Evolutionary conservation across 2,888 invertebrate species (phyloP), one percentile per base, ranked within the genome.

Genomic region (Dynastes tityus): DNA sequence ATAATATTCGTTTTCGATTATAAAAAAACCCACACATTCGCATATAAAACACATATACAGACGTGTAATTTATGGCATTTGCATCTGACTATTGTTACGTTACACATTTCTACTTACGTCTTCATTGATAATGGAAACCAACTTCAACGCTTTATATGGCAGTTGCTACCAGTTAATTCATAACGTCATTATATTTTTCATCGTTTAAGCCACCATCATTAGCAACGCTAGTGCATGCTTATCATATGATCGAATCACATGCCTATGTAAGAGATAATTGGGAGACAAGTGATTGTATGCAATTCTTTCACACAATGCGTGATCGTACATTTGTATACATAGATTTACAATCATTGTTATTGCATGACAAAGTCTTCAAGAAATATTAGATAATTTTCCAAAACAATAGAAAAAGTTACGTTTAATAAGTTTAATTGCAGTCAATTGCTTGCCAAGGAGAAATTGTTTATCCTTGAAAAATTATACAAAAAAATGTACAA

Each of bases 181-280:
- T 58, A 58, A 58, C 16, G 55, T 22, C 29, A 63, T 63, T 63
- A 61, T 61, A 11, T 63, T 63, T 13, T 63, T 32, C 13, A 63
- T 4, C 32, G 32, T 63, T 63, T 11, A 13, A 32, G n/a, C 3
- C 13, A 63, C 13, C 1, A 32, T n/a, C n/a, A 63, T 63, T 29
- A 63, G 2, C n/a, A 63, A 29, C 45, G 45, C 45, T 11, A 29
- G 63, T 32, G 32, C 63, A 32, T 29, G 61, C 22, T 16, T 27
- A 61, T 61, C 61, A 61, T 61, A 61, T 32, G 63, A 63, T 29
- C 3, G 13, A 63, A 63, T 63, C 63, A 63, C 63, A 13, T 32
- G 63, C 13, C 5, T 29, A 32, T 37, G 11, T 5, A 8, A 13
- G 29, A 63, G 63, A 63, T 63, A 63, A 63, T 63, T 63, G 37